Evolutionary conservation across 2,797 vertebrate genomes (phyloP).

Genomic region (Arremon aurantiirostris): DNA sequence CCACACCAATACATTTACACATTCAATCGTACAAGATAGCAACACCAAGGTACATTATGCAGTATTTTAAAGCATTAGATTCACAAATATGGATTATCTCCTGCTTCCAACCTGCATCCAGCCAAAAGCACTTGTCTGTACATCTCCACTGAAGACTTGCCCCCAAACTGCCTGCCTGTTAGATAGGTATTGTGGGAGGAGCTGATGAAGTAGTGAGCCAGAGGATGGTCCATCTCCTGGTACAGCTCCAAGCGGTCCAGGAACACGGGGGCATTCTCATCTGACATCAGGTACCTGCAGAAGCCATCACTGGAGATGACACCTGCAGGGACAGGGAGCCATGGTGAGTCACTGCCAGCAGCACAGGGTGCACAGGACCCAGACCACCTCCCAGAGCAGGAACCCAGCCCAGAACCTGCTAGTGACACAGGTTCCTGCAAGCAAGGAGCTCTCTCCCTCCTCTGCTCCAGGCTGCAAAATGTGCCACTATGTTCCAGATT

Average conservation of each 20-base stretch:
- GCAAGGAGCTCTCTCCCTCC: neutral
- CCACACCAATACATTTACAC: neutral
- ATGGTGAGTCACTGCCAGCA: neutral
- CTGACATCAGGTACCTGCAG: slow-evolving; percentile 97
- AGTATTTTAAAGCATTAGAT: neutral
- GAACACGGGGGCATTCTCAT: slow-evolving; percentile 97
- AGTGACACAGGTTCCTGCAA: neutral
- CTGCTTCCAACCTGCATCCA: slow-evolving; percentile 88
- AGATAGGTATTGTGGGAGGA: slow-evolving; percentile 98
- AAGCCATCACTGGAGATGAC: slow-evolving; percentile 95
- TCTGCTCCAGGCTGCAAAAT: neutral
- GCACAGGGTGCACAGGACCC: neutral
- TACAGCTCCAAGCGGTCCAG: slow-evolving; percentile 93
- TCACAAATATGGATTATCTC: neutral
- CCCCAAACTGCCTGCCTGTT: slow-evolving; percentile 95
- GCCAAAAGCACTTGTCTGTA: slow-evolving; percentile 96
- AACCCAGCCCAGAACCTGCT: neutral
- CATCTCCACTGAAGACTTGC: slow-evolving; percentile 97
- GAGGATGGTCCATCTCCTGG: slow-evolving; percentile 97
- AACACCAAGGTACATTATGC: neutral
- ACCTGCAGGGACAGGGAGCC: slow-evolving; percentile 71
- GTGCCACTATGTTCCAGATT: neutral
- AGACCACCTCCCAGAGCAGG: neutral
- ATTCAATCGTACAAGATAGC: neutral
- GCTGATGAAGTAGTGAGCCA: slow-evolving; percentile 97